These are phyloP conservation scores for Eulithis prunata DNA, from an alignment of 2,888 invertebrate genomes.

Conservation along the genomic window DNA sequence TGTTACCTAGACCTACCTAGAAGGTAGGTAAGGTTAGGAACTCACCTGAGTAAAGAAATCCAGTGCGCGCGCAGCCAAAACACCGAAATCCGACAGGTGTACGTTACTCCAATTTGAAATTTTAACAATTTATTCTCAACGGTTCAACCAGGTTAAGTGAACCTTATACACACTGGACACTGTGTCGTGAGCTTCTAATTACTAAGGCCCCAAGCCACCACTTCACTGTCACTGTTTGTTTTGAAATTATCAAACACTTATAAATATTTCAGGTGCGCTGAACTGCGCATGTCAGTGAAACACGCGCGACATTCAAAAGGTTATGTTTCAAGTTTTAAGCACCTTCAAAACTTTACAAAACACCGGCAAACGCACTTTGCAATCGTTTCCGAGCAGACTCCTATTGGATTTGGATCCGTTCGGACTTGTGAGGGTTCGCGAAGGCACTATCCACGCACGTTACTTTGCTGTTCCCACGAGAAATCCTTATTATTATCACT, in stretches of 20 bases:
- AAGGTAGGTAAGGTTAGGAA: background rate
- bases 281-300: conserved; percentile 79
- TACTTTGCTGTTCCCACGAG: conserved; percentile 61
- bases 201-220: conserved; percentile 63
- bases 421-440: conserved; percentile 56
- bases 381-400: conserved; percentile 68
- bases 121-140: conserved; percentile 50
- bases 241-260: conserved; percentile 77
- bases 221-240: conserved; percentile 75
- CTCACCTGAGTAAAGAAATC: conserved; percentile 77
- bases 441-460: conserved; percentile 46
- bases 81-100: conserved; percentile 81
- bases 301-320: conserved; percentile 80
- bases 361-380: conserved; percentile 60
- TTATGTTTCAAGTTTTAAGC: conserved; percentile 76
- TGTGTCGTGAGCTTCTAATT: conserved; percentile 63
- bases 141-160: conserved; percentile 46
- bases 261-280: conserved; percentile 72
- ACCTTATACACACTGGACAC: conserved; percentile 37
- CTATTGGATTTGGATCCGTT: conserved; percentile 61
- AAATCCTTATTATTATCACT: conserved; percentile 59
- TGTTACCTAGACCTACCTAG: too few species aligned
- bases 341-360: conserved; percentile 62
- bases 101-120: conserved; percentile 69
- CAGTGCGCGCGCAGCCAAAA: conserved; percentile 81